phyloP scores from a whole-genome alignment of 2,797 vertebrate species.

The Fistularia tabacaria region DNA sequence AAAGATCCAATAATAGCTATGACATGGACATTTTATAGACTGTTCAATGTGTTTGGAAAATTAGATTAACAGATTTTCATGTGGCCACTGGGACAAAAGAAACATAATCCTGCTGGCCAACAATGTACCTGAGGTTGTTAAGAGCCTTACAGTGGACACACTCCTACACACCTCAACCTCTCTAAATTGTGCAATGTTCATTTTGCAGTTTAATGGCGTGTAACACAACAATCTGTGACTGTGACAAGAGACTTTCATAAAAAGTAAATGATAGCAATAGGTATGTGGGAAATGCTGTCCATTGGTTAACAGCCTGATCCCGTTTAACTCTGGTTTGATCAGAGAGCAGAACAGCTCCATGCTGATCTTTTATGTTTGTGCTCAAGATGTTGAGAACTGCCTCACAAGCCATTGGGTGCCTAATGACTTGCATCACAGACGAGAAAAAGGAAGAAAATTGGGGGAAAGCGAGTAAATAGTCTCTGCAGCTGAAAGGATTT shows the following conservation, averaged over 20 bases:
- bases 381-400: slow-evolving; percentile 22
- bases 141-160: slow-evolving; percentile 21
- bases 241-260: slow-evolving; percentile 10
- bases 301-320: slow-evolving; percentile 41
- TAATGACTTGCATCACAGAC: slow-evolving; percentile 46
- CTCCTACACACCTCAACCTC: slow-evolving; percentile 23
- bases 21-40: no score
- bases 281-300: slow-evolving; percentile 9
- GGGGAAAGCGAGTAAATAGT: slow-evolving; percentile 29
- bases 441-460: slow-evolving; percentile 36
- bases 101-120: slow-evolving; percentile 15
- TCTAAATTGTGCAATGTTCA: slow-evolving; percentile 17
- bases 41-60: slow-evolving; percentile 2
- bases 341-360: slow-evolving; percentile 21
- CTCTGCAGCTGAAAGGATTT: slow-evolving; percentile 48
- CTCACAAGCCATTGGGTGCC: slow-evolving; percentile 51
- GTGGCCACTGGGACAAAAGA: slow-evolving; percentile 9
- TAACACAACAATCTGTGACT: slow-evolving; percentile 43
- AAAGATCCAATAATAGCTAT: no score
- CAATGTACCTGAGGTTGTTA: slow-evolving; percentile 26
- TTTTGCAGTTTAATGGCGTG: slow-evolving; percentile 50
- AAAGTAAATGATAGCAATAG: slow-evolving; percentile 16
- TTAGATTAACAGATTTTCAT: neutral
- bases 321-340: slow-evolving; percentile 41
- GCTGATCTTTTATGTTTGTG: slow-evolving; percentile 32